phyloP scores from a whole-genome alignment of 2,113 vertebrate species.

The Pachyramphus minor region DNA sequence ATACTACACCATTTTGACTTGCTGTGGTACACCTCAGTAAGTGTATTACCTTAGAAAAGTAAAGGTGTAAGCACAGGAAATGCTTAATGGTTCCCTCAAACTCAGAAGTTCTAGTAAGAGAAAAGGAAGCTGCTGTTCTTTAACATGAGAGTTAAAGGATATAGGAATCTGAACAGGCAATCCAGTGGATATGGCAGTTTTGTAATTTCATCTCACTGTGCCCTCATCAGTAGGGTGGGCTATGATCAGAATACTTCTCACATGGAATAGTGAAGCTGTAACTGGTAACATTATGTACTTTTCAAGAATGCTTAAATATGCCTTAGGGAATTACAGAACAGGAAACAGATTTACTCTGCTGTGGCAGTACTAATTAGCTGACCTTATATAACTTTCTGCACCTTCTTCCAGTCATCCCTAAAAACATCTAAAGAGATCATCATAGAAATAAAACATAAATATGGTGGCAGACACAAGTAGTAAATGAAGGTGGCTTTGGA shows the following conservation, averaged over 20 bases:
- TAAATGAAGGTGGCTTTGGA: not conserved
- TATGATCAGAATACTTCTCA: not conserved
- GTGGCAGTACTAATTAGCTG: not conserved
- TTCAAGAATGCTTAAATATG: not conserved
- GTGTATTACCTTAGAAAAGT: not conserved
- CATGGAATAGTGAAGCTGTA: not conserved
- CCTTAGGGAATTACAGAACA: not conserved
- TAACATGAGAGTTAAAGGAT: not conserved
- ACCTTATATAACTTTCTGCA: not conserved
- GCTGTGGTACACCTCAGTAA: not conserved
- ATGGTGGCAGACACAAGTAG: not conserved
- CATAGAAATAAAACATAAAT: not conserved
- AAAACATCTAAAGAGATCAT: not conserved
- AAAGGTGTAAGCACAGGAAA: not conserved
- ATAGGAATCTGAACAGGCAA: not conserved
- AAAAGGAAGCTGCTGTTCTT: not conserved
- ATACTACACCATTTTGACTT: not conserved
- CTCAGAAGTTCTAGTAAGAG: not conserved
- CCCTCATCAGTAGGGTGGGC: not conserved
- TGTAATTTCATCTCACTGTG: not conserved
- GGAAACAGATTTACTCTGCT: not conserved
- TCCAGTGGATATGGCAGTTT: not conserved
- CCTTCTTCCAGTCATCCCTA: not conserved
- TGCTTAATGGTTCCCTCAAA: not conserved
- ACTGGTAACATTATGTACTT: not conserved